These are phyloP conservation scores for Telmatochromis sp. DNA, from an alignment of 2,113 vertebrate species.

Conservation along the genomic window DNA sequence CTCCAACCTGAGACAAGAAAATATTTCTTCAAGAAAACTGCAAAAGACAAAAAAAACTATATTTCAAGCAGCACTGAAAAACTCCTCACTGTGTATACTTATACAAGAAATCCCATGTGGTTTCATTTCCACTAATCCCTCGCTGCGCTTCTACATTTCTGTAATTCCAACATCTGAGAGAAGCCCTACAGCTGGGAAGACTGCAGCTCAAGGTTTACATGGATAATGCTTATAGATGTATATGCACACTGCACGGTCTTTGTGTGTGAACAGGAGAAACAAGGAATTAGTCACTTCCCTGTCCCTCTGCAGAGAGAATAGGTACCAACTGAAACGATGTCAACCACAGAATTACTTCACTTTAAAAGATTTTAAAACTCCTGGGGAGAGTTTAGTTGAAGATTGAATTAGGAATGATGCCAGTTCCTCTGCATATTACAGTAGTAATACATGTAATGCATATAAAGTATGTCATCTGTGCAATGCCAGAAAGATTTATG, in stretches of 20 bases:
- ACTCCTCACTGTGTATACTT: neutral
- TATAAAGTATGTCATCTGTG: neutral
- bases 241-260: neutral
- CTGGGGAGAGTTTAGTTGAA: neutral
- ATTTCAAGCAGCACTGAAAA: constrained; percentile 20
- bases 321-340: neutral
- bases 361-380: neutral
- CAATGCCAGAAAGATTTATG: neutral
- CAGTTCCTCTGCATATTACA: neutral
- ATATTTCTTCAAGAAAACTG: neutral
- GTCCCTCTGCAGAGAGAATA: neutral
- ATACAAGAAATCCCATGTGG: constrained; percentile 29
- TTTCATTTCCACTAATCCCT: constrained; percentile 52
- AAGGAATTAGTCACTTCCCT: constrained; percentile 13
- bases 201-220: constrained; percentile 11
- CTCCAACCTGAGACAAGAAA: neutral
- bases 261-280: constrained; percentile 30
- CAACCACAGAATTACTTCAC: neutral
- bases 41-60: neutral
- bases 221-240: constrained; percentile 21
- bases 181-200: constrained; percentile 9
- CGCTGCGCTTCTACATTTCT: constrained; percentile 10
- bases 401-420: neutral
- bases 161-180: constrained; percentile 35
- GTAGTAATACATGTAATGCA: neutral